Evolutionary conservation across 2,797 vertebrate species (phyloP), one percentile per base, ranked within the genome.

Genomic region (Coluber constrictor): DNA sequence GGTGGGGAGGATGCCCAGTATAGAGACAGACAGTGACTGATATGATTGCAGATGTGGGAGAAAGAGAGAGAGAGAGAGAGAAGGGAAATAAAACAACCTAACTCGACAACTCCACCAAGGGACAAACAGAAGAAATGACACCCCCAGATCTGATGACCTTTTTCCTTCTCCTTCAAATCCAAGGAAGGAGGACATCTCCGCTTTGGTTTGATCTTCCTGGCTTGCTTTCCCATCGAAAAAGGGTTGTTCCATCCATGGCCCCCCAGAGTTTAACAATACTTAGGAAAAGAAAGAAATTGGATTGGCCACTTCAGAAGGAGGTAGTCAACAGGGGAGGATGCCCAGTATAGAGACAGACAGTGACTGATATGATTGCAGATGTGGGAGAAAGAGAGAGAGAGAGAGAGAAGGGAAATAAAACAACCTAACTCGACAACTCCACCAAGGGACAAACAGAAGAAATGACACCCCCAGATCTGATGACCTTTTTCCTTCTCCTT

Each of bases 81-180:
- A 51, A 51, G 47, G 47, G 5, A 47, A 47, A 47, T 7, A 51
- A 51, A 51, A 94, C 98, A 98, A 96, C 94, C 4, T 96, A 96
- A 98, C 98, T 98, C 98, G 96, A 98, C 96, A 97, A 96, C 98
- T 97, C 98, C 98, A 98, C 98, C 98, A 98, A 98, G 98, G 98
- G 98, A 98, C 97, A 95, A 96, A 94, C 86, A 89, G 95, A 20
- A 92, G 97, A 95, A 97, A 98, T 95, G 96, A 97, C 98, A 98
- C 96, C 3, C 3, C 91, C 51, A 56, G 95, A 93, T 94, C 91
- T 83, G 13, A 63, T 97, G 98, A 98, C 97, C 97, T 97, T 93
- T 97, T 54, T 0, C 95, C 9, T 96, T 96, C 93, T 92, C 43
- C 90, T 20, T 7, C 32, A 61, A 61, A 10, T 10, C 3, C 3